Base-by-base conservation (phyloP, 2,888 invertebrate species). In the Charanyca ferruginea region DNA sequence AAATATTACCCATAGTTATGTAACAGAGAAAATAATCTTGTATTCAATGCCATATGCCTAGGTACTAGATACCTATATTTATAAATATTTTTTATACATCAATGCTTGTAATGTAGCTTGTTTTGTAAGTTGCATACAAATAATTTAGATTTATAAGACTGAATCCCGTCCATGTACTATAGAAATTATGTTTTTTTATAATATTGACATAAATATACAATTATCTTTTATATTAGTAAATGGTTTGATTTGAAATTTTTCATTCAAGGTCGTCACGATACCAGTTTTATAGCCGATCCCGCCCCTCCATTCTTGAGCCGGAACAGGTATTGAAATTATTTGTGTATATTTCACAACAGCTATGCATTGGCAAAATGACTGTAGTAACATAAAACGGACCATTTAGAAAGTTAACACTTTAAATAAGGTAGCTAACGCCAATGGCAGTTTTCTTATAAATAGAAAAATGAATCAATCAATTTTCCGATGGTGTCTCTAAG, bases 61-160 rank as follows among this genome's bases (percentile, higher is more conserved):
- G 1, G 16, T 32, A 35, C 18, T 42, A 28, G 3, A 23, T 49
- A 22, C 6, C 22, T 49, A 2, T 4, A 11, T 38, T 16, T 51
- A 22, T 57, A 22, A 13, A 35, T 16, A 38, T 13, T 11, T 52
- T 51, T 63, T 64, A 28, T 53, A 58, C 23, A 58, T 8, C 22
- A 22, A 23, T 44, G 38, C 48, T 25, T 72, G 25, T 58, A 7
- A 22, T 38, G 0, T 2, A 38, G 32, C 28, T 54, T 58, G 20
- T 22, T 45, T 25, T 77, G 57, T 77, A 69, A 53, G 32, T 60
- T 64, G 44, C 28, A 78, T 38, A 77, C 66, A 51, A 70, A 67
- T 57, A 65, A 47, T 41, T 60, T 81, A 80, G 67, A 48, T 69
- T 54, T 60, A 51, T 73, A 85, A 84, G 82, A 85, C 84, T 84